These are phyloP conservation scores for Drosophila novamexicana DNA, from an alignment of 1,140 invertebrate genomes.

Conservation along the genomic window DNA sequence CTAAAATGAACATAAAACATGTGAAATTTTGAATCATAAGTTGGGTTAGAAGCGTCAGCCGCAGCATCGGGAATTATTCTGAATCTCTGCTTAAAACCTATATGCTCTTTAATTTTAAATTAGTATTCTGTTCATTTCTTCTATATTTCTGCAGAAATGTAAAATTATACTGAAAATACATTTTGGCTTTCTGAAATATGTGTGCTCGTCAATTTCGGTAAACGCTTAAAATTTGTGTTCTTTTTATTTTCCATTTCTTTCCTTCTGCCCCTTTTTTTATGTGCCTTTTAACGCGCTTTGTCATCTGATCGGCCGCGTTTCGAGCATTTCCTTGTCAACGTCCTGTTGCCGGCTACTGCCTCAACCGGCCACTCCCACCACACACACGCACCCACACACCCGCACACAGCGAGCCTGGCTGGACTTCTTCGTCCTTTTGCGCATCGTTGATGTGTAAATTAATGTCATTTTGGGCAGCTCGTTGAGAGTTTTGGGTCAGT, in stretches of 20 bases:
- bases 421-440: conserved; percentile 36
- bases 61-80: too few relatives aligned
- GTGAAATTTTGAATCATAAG: too few relatives aligned
- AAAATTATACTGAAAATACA: not conserved
- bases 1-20: too few relatives aligned
- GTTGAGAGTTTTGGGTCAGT: conserved; percentile 62
- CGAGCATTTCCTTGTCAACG: conserved; percentile 51
- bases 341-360: conserved; percentile 54
- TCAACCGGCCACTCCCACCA: not conserved
- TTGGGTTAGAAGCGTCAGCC: too few relatives aligned
- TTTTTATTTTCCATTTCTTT: not conserved
- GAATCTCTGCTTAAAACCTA: too few relatives aligned
- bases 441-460: conserved; percentile 82
- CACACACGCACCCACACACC: not conserved
- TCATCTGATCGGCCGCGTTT: conserved; percentile 51
- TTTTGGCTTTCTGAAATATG: too few relatives aligned
- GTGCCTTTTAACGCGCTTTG: conserved; percentile 73
- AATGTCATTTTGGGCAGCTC: conserved; percentile 75
- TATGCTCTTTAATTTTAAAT: too few relatives aligned
- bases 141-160: not conserved
- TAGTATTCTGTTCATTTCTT: too few relatives aligned
- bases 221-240: conserved; percentile 51
- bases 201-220: conserved; percentile 9
- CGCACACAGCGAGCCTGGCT: not conserved
- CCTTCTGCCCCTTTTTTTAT: conserved; percentile 38